phyloP scores from a whole-genome alignment of 2,888 invertebrate genomes.

The Oligia latruncula region DNA sequence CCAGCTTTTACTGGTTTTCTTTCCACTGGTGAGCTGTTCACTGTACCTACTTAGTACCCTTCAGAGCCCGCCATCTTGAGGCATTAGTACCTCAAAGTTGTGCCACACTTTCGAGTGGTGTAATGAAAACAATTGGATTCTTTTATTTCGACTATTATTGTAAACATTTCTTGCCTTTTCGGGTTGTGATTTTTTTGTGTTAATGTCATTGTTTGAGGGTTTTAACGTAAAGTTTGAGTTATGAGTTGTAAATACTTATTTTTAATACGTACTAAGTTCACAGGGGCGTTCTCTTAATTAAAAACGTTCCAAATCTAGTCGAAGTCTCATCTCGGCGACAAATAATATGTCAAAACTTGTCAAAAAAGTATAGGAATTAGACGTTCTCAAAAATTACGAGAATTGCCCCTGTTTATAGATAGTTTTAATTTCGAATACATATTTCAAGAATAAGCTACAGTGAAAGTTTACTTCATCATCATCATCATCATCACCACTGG shows the following conservation, averaged over 20 bases:
- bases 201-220: background rate
- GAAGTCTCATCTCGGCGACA: no score
- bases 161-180: background rate
- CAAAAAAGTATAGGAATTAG: no score
- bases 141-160: conserved; percentile 12
- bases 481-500: no score
- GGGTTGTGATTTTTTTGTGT: conserved; percentile 4
- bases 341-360: no score
- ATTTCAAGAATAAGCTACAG: background rate
- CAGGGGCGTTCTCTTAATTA: no score
- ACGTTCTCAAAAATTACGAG: no score
- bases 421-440: background rate
- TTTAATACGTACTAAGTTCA: background rate
- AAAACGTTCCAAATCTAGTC: no score
- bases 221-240: background rate
- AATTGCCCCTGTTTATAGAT: no score
- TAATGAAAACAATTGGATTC: conserved; percentile 10
- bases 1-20: background rate
- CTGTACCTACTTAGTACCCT: conserved; percentile 21
- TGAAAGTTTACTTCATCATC: background rate
- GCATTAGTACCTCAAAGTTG: conserved; percentile 37
- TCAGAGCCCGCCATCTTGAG: conserved; percentile 6
- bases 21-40: no score
- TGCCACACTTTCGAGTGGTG: background rate
- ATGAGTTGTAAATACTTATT: background rate